Evolutionary conservation across 2,888 invertebrate species (phyloP).

Genomic region (Allolobophora icterica): DNA sequence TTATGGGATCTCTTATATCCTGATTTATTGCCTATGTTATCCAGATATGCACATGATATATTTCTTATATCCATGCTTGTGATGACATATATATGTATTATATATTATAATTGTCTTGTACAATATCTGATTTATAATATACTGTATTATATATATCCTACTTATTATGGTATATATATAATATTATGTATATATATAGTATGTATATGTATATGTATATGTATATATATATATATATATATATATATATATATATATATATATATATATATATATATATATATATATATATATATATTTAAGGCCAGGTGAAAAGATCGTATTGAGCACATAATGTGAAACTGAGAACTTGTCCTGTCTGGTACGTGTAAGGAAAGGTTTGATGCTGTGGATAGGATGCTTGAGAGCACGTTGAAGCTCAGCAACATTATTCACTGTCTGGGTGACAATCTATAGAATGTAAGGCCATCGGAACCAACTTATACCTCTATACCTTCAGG

Average conservation of each 20-base stretch:
- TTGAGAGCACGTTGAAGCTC: background rate
- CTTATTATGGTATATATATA: too few species aligned
- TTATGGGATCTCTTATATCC: background rate
- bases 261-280: too few species aligned
- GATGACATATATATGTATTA: background rate
- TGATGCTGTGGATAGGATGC: background rate
- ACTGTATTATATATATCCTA: too few species aligned
- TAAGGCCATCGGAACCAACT: too few species aligned
- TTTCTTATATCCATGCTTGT: background rate
- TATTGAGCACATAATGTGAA: background rate
- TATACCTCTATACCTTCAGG: too few species aligned
- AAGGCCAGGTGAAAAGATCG: background rate
- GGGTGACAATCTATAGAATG: background rate
- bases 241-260: background rate
- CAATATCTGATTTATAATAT: too few species aligned
- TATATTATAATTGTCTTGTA: too few species aligned
- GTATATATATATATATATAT: too few species aligned
- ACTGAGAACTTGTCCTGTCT: background rate
- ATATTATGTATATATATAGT: too few species aligned
- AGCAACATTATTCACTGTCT: background rate
- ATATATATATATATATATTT: background rate
- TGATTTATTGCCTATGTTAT: constrained; percentile 7
- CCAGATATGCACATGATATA: background rate
- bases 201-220: too few species aligned
- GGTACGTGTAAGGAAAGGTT: background rate